A percentile compares a stretch with the other conserved stretches of the same genome.
Evolutionary conservation across 1,140 invertebrate genomes (phyloP).

Genomic region (Armadillidium nasatum): DNA sequence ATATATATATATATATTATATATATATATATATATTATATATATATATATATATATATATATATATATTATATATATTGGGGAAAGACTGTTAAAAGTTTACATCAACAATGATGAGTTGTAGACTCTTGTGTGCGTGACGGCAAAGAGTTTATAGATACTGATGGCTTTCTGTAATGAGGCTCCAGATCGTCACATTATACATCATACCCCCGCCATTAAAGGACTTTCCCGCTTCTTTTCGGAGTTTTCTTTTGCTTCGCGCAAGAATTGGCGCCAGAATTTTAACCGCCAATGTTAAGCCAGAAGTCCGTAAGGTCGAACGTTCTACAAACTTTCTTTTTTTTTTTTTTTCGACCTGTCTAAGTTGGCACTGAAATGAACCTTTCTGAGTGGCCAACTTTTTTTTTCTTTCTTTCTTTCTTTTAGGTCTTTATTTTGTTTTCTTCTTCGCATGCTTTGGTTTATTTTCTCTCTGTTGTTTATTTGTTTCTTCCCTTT

Average conservation of each 20-base stretch:
- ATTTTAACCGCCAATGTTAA: neutral
- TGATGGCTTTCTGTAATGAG: slow-evolving; percentile 39
- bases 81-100: slow-evolving; percentile 12
- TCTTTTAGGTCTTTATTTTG: too few species aligned
- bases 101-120: slow-evolving; percentile 31
- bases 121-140: slow-evolving; percentile 39
- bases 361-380: slow-evolving; percentile 26
- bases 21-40: too few species aligned
- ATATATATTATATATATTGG: too few species aligned
- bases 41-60: too few species aligned
- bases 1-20: too few species aligned
- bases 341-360: neutral
- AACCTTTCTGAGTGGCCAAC: slow-evolving; percentile 28
- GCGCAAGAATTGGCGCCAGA: neutral
- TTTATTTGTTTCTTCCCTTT: too few species aligned
- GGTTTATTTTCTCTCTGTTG: too few species aligned
- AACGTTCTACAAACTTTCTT: neutral
- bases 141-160: slow-evolving; percentile 37
- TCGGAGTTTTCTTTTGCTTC: neutral
- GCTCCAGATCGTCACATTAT: slow-evolving; percentile 38
- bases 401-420: slow-evolving; percentile 11
- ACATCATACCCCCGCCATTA: slow-evolving; percentile 36
- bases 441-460: too few species aligned
- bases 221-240: slow-evolving; percentile 24
- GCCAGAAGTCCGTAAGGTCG: neutral